A percentile compares a stretch with the other conserved stretches of the same genome.
These are phyloP conservation scores for Malachius bipustulatus DNA, from an alignment of 2,888 invertebrate genomes.

Conservation along the genomic window DNA sequence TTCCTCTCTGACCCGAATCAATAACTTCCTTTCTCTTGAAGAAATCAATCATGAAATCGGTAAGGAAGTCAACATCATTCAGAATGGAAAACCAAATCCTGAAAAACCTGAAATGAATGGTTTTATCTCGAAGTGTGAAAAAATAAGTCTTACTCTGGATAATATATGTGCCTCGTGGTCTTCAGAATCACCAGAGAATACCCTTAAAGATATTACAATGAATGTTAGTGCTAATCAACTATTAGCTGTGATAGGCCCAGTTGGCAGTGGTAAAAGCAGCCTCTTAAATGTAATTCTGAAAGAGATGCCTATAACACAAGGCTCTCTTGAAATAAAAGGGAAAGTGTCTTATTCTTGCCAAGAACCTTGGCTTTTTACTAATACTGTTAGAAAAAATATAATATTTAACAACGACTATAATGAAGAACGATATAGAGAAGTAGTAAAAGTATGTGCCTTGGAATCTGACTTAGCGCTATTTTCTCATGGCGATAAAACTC, in stretches of 20 bases:
- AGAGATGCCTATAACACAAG: slow-evolving; percentile 37
- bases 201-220: slow-evolving; percentile 40
- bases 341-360: slow-evolving; percentile 46
- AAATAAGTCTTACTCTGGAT: slow-evolving; percentile 46
- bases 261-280: slow-evolving; percentile 55
- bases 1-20: slow-evolving; percentile 61
- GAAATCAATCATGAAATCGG: slow-evolving; percentile 30
- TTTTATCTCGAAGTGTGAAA: slow-evolving; percentile 33
- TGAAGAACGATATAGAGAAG: slow-evolving; percentile 45
- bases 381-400: slow-evolving; percentile 62
- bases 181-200: slow-evolving; percentile 26
- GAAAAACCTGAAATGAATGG: slow-evolving; percentile 29
- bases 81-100: slow-evolving; percentile 20
- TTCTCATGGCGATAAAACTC: slow-evolving; percentile 61
- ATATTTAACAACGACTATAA: slow-evolving; percentile 57
- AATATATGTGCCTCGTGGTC: slow-evolving; percentile 59
- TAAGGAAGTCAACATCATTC: slow-evolving; percentile 23
- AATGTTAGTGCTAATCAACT: slow-evolving; percentile 31
- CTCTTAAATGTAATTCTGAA: slow-evolving; percentile 37
- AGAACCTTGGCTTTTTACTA: slow-evolving; percentile 51
- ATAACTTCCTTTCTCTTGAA: slow-evolving; percentile 43
- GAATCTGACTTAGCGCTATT: slow-evolving; percentile 60
- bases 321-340: slow-evolving; percentile 39
- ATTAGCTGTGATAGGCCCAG: slow-evolving; percentile 52
- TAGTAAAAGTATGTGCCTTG: slow-evolving; percentile 54